Base-by-base conservation (phyloP, 2,113 vertebrate species). In the Syrmaticus mikado region DNA sequence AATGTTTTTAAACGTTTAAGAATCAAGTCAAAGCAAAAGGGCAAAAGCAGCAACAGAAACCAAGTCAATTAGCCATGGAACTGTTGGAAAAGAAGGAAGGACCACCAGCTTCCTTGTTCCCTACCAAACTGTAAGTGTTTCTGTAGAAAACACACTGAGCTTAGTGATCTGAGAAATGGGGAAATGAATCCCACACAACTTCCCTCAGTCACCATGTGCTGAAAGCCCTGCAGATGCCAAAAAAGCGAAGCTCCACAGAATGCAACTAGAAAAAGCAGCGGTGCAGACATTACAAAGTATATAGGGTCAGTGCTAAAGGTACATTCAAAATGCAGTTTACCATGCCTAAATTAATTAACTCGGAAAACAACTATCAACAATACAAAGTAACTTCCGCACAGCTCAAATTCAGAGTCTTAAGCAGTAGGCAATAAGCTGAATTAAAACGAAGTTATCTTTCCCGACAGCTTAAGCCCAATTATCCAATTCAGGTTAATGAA, bases 101-200 rank as follows among this genome's bases (percentile, higher is more conserved):
- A 67, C 24, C 38, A 50, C 1, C 2, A 74, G 36, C 65, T 83
- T 78, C 48, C n/a, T 52, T 1, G 11, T 72, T 36, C 67, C 83
- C 60, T 81, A 71, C 52, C 81, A 16, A 88, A 48, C 61, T 66
- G n/a, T 21, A 83, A 40, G 34, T 34, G 19, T 40, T 88, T 84
- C 91, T 91, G 68, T 46, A 83, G 87, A 91, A 93, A 88, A 86
- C 43, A 91, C 79, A 67, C 43, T 28, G 62, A 91, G 36, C 61
- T 50, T 87, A 93, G 90, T 46, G 70, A 90, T 90, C 92, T 94
- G 67, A 93, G 80, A 90, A 92, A 93, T 27, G 28, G 76, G 89
- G 80, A 95, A 96, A 43, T 77, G 72, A 92, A 96, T 92, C 93
- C 85, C 89, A 92, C 95, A 91, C 60, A 94, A 83, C 80, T 93